Evolutionary conservation across 2,797 vertebrate species (phyloP).

Genomic region (Botia almorhae): DNA sequence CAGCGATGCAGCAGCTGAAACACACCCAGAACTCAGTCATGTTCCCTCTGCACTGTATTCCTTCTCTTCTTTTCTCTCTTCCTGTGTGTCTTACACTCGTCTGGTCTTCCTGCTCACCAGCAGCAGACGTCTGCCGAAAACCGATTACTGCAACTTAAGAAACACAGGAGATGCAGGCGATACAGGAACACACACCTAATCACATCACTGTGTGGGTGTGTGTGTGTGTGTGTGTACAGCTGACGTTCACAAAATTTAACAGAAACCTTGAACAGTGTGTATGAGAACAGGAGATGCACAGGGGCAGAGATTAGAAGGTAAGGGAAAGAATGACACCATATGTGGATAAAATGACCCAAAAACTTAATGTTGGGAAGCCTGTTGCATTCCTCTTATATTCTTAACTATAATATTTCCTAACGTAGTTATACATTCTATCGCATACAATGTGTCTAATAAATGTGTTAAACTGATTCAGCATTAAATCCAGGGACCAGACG

Average conservation of each 20-base stretch:
- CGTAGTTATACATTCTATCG: not conserved
- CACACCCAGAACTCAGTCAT: conserved; percentile 94
- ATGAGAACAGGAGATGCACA: not conserved
- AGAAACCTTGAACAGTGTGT: not conserved
- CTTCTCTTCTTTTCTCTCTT: conserved; percentile 69
- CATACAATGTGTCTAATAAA: not conserved
- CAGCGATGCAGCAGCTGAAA: conserved; percentile 91
- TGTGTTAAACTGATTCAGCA: not conserved
- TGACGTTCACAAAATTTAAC: not conserved
- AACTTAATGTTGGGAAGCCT: not conserved
- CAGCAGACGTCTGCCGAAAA: conserved; percentile 68
- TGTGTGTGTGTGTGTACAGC: not conserved
- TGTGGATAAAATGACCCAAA: too few relatives aligned
- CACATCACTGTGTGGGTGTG: not conserved
- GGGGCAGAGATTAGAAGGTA: not conserved
- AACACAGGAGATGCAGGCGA: too few relatives aligned
- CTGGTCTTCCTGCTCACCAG: conserved; percentile 72
- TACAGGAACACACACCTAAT: not conserved
- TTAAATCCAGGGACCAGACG: too few relatives aligned
- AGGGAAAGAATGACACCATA: not conserved
- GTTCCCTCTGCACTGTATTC: conserved; percentile 73
- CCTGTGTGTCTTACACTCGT: conserved; percentile 37
- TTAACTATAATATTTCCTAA: not conserved
- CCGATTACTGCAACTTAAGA: conserved; percentile 59
- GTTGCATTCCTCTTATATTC: not conserved